A percentile compares a stretch with the other conserved stretches of the same genome.
Evolutionary conservation across 2,888 invertebrate genomes (phyloP).

Genomic region (Tineola bisselliella): DNA sequence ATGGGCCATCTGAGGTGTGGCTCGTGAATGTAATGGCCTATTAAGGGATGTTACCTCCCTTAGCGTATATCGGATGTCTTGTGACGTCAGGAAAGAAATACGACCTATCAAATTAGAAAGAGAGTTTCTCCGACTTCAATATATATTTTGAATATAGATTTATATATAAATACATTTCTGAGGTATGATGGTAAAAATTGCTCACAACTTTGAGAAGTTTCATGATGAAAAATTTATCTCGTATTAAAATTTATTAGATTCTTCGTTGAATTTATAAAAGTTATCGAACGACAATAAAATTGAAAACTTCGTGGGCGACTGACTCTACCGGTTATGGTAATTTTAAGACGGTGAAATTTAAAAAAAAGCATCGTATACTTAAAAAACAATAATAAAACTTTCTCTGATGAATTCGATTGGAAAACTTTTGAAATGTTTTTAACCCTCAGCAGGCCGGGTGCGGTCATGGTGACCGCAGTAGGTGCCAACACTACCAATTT

Average conservation of each 20-base stretch:
- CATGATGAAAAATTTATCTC: too few relatives aligned
- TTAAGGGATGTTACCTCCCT: slow-evolving; percentile 5
- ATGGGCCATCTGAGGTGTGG: slow-evolving; percentile 31
- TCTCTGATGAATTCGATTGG: neutral
- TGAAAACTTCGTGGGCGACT: neutral
- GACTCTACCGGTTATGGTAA: neutral
- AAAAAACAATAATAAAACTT: neutral
- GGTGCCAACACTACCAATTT: too few relatives aligned
- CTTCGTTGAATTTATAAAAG: too few relatives aligned
- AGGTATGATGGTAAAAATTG: too few relatives aligned
- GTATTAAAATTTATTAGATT: too few relatives aligned
- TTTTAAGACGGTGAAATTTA: neutral
- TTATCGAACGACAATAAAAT: neutral
- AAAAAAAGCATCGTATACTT: too few relatives aligned
- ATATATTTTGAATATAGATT: neutral
- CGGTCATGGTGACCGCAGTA: too few relatives aligned
- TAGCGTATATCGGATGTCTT: slow-evolving; percentile 2
- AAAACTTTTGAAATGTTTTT: neutral
- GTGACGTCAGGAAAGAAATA: slow-evolving; percentile 4
- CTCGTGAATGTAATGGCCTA: slow-evolving; percentile 27
- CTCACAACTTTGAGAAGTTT: too few relatives aligned
- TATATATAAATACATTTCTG: neutral
- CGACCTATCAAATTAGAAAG: neutral
- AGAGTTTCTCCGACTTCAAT: neutral
- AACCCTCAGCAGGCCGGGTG: too few relatives aligned